Evolutionary conservation across 2,888 invertebrate genomes (phyloP).

Genomic region (Ornithoptera alexandrae): DNA sequence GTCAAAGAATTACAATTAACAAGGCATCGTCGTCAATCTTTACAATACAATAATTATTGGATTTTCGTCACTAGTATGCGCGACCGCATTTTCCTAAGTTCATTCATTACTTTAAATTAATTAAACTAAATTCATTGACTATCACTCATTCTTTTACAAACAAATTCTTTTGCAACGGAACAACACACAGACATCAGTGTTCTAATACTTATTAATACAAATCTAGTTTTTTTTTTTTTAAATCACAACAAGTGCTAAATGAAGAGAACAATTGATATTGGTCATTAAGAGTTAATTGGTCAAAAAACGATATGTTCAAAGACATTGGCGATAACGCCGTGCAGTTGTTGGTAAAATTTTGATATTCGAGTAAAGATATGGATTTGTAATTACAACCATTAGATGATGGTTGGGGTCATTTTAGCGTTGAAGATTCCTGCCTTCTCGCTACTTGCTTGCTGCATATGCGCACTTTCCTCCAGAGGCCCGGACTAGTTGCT

Average conservation of each 20-base stretch:
- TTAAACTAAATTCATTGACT: constrained; percentile 78
- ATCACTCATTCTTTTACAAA: constrained; percentile 71
- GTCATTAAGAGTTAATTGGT: constrained; percentile 75
- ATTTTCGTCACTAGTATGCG: constrained; percentile 79
- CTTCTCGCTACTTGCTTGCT: constrained; percentile 52
- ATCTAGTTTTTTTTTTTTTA: constrained; percentile 56
- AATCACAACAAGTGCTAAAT: constrained; percentile 76
- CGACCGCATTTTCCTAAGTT: constrained; percentile 78
- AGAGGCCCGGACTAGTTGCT: constrained; percentile 23
- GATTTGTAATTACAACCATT: constrained; percentile 62
- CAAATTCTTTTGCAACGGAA: constrained; percentile 58
- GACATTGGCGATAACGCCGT: constrained; percentile 58
- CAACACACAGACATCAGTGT: constrained; percentile 69
- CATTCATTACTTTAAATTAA: constrained; percentile 76
- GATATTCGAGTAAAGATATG: constrained; percentile 74
- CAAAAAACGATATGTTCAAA: constrained; percentile 72
- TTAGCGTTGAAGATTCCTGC: constrained; percentile 65
- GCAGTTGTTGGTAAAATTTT: constrained; percentile 58
- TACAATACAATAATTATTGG: constrained; percentile 68
- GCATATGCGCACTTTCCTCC: constrained; percentile 35
- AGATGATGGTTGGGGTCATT: constrained; percentile 60
- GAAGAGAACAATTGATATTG: constrained; percentile 64
- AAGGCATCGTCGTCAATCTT: constrained; percentile 71
- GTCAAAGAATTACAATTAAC: constrained; percentile 70
- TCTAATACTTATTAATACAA: constrained; percentile 80